Conservation (phyloP, 2,113 vertebrate species). For the Hymenochirus boettgeri region DNA sequence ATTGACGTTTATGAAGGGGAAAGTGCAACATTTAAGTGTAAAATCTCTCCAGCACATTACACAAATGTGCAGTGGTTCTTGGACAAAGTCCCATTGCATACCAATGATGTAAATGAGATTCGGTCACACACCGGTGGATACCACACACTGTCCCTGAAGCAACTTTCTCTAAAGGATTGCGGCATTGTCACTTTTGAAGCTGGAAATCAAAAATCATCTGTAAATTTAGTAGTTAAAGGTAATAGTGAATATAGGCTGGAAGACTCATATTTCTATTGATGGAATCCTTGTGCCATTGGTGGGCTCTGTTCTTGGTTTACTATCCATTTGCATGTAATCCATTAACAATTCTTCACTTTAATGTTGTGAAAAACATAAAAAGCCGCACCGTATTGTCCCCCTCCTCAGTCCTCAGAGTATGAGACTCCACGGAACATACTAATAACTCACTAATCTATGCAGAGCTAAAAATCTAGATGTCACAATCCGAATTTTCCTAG, state of each 20-base stretch:
- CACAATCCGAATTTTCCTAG: neutral
- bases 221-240: slow-evolving; percentile 82
- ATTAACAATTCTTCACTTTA: no score
- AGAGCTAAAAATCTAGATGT: no score
- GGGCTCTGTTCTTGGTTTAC: no score
- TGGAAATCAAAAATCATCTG: slow-evolving; percentile 80
- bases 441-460: no score
- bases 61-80: slow-evolving; percentile 80
- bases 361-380: no score
- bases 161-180: slow-evolving; percentile 80
- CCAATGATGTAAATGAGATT: slow-evolving; percentile 79
- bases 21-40: slow-evolving; percentile 76
- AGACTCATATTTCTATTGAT: neutral
- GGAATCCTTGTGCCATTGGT: no score
- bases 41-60: slow-evolving; percentile 75
- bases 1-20: slow-evolving; percentile 74
- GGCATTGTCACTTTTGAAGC: slow-evolving; percentile 80
- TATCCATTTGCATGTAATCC: no score
- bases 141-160: slow-evolving; percentile 74
- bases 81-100: slow-evolving; percentile 79
- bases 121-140: slow-evolving; percentile 67
- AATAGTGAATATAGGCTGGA: slow-evolving; percentile 35
- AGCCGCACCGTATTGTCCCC: no score
- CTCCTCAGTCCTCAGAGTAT: no score
- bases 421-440: no score